phyloP scores from a whole-genome alignment of 2,113 vertebrate species.

The Heloderma charlesbogerti region DNA sequence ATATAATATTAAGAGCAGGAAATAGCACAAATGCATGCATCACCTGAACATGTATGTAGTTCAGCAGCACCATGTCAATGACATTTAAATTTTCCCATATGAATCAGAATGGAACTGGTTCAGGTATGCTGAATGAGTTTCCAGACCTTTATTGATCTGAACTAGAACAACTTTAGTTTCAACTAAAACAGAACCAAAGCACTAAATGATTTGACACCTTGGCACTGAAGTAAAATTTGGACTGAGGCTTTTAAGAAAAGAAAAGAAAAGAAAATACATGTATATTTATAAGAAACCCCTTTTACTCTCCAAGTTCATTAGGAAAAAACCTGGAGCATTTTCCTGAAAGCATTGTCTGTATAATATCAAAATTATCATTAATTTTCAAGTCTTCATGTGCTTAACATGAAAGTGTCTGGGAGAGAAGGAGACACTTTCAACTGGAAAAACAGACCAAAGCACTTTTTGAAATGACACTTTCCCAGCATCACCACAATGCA shows the following conservation, averaged over 20 bases:
- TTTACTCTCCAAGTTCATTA: too few species aligned
- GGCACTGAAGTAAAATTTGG: not conserved
- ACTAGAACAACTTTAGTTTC: not conserved
- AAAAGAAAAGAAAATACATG: too few species aligned
- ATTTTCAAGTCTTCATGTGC: conserved; percentile 36
- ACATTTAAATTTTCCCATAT: not conserved
- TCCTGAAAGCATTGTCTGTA: conserved; percentile 4
- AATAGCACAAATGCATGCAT: not conserved
- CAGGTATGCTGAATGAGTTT: not conserved
- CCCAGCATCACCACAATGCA: not conserved
- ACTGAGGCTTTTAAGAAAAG: not conserved
- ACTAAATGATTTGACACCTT: not conserved
- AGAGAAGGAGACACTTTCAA: conserved; percentile 39
- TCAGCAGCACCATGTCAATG: not conserved
- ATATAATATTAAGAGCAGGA: not conserved
- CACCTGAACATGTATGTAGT: not conserved
- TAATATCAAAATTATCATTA: conserved; percentile 44
- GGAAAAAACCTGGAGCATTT: too few species aligned
- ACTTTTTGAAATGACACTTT: not conserved
- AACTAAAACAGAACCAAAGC: not conserved
- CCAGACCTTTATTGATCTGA: not conserved
- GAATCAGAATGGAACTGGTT: not conserved
- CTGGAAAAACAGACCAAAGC: not conserved
- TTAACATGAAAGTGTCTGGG: conserved; percentile 16
- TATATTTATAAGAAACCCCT: too few species aligned